Base-by-base conservation (phyloP, 2,888 invertebrate genomes). In the Ptycholaimellus sp. region DNA sequence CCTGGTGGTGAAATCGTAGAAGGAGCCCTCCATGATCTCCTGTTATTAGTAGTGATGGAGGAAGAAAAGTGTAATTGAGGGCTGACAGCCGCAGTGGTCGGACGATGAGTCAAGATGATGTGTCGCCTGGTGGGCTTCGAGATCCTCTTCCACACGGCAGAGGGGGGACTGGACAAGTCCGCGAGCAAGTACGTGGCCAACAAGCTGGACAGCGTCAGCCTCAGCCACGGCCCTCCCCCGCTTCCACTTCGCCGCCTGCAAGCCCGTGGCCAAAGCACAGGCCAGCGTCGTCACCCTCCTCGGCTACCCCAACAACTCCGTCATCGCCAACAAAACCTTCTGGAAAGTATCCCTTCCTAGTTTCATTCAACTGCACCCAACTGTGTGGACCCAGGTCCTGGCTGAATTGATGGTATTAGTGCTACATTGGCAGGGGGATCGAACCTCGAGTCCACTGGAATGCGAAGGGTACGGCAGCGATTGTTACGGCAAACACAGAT, bases 301-400 rank as follows among this genome's bases (percentile, higher is more conserved):
- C 30, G 35, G 40, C 13, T 39, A 49, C 29, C 38, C 44, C 21
- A 32, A 30, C 40, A 72, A 73, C 9, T 71, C 75, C 47, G 70
- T 77, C 0, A 59, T 93, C 22, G 78, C 81, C 17, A 79, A 73
- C 58, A 80, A 85, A 59, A 83, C 82, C 45, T 87, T 90, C 54
- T 90, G 82, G 59, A 85, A 87, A 65, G n/a, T n/a, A n/a, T n/a
- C n/a, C 78, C 64, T n/a, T 14, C 67, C 68, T 45, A 54, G 58
- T n/a, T n/a, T n/a, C n/a, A n/a, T n/a, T n/a, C n/a, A n/a, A n/a
- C n/a, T n/a, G n/a, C n/a, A n/a, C n/a, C n/a, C n/a, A n/a, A n/a
- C n/a, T n/a, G n/a, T n/a, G n/a, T n/a, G n/a, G n/a, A n/a, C n/a
- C n/a, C n/a, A n/a, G n/a, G n/a, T n/a, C n/a, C n/a, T n/a, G n/a